Percentiles rank a stretch among this genome's conserved stretches.
phyloP scores from a whole-genome alignment of 2,888 invertebrate species.

The Oxycera nigricornis region DNA sequence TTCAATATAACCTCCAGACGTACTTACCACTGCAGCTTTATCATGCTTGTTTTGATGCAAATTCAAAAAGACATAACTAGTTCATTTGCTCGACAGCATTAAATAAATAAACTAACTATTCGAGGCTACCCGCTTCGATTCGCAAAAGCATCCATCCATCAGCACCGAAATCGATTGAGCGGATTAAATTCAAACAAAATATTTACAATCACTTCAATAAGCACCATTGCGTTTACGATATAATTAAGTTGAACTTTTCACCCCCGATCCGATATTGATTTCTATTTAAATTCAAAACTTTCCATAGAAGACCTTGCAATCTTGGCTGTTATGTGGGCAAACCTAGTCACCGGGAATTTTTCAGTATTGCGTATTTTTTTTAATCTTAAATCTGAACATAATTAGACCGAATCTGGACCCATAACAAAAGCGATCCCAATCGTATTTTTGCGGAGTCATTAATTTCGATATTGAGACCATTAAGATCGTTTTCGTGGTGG shows the following conservation, averaged over 20 bases:
- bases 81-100: not conserved
- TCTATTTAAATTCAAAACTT: not conserved
- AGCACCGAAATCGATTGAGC: not conserved
- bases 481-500: not conserved
- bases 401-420: not conserved
- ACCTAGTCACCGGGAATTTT: not conserved
- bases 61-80: constrained; percentile 2
- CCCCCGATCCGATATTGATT: not conserved
- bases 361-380: not conserved
- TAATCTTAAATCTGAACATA: not conserved
- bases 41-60: no score
- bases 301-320: constrained; percentile 15
- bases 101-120: not conserved
- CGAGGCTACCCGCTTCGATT: not conserved
- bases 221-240: not conserved
- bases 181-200: not conserved
- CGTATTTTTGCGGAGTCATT: constrained; percentile 19
- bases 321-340: not conserved
- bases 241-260: constrained; percentile 13
- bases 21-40: no score
- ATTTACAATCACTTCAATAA: not conserved
- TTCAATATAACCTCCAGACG: no score
- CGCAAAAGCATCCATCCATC: not conserved
- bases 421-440: not conserved
- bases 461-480: constrained; percentile 6